Evolutionary conservation across 2,113 vertebrate genomes (phyloP).

Genomic region (Cinclus mexicanus): DNA sequence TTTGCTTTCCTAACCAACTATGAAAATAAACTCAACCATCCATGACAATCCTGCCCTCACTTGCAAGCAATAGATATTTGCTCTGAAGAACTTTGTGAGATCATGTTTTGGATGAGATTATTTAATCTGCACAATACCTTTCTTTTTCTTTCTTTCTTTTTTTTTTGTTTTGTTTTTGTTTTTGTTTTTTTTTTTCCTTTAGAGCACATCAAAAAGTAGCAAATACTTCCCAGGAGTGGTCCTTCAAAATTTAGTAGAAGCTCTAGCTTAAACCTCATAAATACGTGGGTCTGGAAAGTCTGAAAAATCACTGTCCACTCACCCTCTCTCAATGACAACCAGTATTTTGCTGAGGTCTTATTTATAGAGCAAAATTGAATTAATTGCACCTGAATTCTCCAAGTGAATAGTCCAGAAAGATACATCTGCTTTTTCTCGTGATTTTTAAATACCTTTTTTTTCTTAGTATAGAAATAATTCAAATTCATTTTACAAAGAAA

Average conservation of each 20-base stretch:
- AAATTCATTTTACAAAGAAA: constrained; percentile 28
- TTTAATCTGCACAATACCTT: background rate
- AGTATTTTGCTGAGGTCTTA: background rate
- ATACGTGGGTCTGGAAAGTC: background rate
- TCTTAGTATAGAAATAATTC: background rate
- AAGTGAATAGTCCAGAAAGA: background rate
- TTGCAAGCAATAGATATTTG: background rate
- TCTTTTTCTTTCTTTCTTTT: too few species aligned
- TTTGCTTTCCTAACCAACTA: background rate
- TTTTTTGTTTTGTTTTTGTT: too few species aligned
- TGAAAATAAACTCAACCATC: background rate
- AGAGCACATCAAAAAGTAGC: background rate
- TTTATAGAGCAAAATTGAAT: background rate
- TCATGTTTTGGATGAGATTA: background rate
- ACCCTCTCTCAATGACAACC: background rate
- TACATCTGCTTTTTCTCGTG: background rate
- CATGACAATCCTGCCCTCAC: background rate
- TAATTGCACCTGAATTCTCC: background rate
- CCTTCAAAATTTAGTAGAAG: background rate
- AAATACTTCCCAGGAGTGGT: background rate
- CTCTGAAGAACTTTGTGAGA: background rate
- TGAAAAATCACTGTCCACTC: background rate
- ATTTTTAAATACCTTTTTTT: background rate
- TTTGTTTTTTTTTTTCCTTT: background rate
- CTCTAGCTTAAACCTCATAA: background rate